phyloP scores from a whole-genome alignment of 2,113 vertebrate species.

The Rallus limicola region DNA sequence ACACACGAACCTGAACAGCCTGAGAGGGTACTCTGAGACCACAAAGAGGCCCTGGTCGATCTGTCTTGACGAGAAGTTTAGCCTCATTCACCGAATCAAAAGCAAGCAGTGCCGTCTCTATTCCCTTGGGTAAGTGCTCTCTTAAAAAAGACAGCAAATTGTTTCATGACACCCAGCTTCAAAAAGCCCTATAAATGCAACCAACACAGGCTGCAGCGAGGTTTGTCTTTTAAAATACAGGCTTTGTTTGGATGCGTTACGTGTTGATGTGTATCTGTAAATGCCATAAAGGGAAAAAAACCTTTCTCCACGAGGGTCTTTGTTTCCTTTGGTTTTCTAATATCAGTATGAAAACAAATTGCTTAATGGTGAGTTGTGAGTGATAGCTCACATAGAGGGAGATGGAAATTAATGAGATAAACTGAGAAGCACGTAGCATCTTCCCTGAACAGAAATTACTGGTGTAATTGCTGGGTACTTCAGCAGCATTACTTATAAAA shows the following conservation, averaged over 20 bases:
- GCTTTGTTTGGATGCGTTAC: not conserved
- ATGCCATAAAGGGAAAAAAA: not conserved
- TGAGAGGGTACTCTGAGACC: constrained; percentile 21
- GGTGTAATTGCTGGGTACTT: not conserved
- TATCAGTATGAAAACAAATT: not conserved
- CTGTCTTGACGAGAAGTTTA: constrained; percentile 84
- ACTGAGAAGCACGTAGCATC: not conserved
- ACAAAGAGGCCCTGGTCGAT: constrained; percentile 75
- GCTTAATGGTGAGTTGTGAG: not conserved
- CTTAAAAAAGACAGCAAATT: not conserved
- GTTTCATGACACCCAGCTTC: not conserved
- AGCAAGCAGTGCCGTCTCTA: constrained; percentile 83
- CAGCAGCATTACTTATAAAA: not conserved
- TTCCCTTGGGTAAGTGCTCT: constrained; percentile 79
- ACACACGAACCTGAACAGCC: constrained; percentile 51
- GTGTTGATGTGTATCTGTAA: not conserved
- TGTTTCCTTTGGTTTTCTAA: not conserved
- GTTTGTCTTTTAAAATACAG: not conserved
- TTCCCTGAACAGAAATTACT: not conserved
- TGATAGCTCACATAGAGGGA: not conserved
- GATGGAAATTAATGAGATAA: not conserved
- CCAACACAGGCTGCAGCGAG: not conserved
- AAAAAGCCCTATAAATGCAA: not conserved
- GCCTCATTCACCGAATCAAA: constrained; percentile 77
- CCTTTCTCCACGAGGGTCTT: not conserved